These are phyloP conservation scores for Marmota monax DNA, from an alignment of 2,113 vertebrate species.

Conservation along the genomic window DNA sequence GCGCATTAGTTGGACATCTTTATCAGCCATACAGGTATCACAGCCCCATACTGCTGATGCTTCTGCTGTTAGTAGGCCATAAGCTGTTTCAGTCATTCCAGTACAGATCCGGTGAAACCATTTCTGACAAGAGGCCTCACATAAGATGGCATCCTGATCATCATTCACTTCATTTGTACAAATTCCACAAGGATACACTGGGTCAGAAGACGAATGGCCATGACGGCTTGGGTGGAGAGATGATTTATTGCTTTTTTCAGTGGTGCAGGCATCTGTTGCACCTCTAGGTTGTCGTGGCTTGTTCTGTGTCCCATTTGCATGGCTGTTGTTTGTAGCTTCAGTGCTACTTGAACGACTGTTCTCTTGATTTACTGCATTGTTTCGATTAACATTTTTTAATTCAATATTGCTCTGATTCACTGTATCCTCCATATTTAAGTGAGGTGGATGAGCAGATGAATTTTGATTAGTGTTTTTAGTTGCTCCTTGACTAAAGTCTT, in stretches of 20 bases:
- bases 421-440: slow-evolving; percentile 86
- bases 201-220: slow-evolving; percentile 86
- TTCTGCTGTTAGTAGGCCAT: slow-evolving; percentile 92
- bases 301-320: slow-evolving; percentile 86
- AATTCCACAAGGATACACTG: slow-evolving; percentile 90
- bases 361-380: slow-evolving; percentile 81
- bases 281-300: slow-evolving; percentile 86
- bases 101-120: slow-evolving; percentile 94
- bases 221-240: slow-evolving; percentile 85
- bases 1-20: slow-evolving; percentile 89
- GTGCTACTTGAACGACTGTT: slow-evolving; percentile 81
- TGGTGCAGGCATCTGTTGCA: slow-evolving; percentile 79
- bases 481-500: slow-evolving; percentile 85
- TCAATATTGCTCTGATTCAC: slow-evolving; percentile 85
- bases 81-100: slow-evolving; percentile 94
- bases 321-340: slow-evolving; percentile 86
- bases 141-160: slow-evolving; percentile 92
- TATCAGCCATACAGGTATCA: slow-evolving; percentile 92
- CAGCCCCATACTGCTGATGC: slow-evolving; percentile 92
- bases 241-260: slow-evolving; percentile 87
- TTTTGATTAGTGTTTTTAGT: slow-evolving; percentile 84
- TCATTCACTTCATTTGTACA: slow-evolving; percentile 92
- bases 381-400: slow-evolving; percentile 84
- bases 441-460: slow-evolving; percentile 84
- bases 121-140: slow-evolving; percentile 93